Conservation (phyloP, 2,113 vertebrate genomes). For the Pitta sordida region DNA sequence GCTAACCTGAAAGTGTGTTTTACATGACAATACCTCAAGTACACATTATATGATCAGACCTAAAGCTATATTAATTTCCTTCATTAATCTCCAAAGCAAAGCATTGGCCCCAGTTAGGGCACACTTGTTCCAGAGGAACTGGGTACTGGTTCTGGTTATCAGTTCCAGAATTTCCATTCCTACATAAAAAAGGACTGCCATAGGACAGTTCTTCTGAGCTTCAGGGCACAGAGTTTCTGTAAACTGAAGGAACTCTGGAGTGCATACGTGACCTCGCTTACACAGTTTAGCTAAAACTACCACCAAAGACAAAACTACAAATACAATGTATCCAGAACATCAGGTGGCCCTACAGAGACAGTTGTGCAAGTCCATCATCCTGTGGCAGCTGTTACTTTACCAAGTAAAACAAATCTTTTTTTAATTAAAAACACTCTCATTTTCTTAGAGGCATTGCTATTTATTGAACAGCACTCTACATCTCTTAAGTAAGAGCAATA, state of each 20-base stretch:
- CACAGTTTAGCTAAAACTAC: neutral
- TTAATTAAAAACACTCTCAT: neutral
- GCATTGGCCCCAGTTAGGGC: neutral
- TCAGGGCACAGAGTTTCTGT: neutral
- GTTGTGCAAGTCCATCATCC: neutral
- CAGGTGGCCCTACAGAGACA: neutral
- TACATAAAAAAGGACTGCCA: neutral
- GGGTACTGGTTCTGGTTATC: neutral
- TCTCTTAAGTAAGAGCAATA: neutral
- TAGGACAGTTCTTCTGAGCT: neutral
- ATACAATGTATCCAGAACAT: neutral
- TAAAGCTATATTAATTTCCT: neutral
- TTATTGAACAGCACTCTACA: neutral
- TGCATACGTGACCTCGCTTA: neutral
- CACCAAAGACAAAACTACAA: neutral
- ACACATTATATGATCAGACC: fast-evolving
- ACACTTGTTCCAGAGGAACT: neutral
- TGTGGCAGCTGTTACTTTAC: neutral
- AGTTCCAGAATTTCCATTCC: neutral
- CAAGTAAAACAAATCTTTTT: neutral
- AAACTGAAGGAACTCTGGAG: neutral
- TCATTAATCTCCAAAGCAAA: neutral
- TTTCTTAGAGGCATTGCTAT: neutral
- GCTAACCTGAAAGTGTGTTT: neutral
- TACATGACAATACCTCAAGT: neutral